Percentiles rank a stretch among this genome's conserved stretches.
These are phyloP conservation scores for Drosophila pegasa DNA, from an alignment of 2,888 invertebrate genomes.

Conservation along the genomic window DNA sequence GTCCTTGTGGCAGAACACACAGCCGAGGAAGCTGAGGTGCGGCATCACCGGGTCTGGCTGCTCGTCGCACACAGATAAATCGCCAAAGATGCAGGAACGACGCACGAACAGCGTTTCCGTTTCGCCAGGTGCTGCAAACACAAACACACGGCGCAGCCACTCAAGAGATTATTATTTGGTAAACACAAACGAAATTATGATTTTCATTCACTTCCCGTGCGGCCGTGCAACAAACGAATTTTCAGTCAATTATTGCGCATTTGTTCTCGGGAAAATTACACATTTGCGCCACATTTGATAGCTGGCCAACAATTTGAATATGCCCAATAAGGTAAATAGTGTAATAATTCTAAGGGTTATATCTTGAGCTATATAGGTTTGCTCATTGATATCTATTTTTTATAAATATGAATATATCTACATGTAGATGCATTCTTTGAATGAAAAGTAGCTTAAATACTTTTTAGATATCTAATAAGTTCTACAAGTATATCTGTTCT, in stretches of 20 bases:
- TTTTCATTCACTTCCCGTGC: not conserved
- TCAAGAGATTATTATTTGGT: not conserved
- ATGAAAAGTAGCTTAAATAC: too few species aligned
- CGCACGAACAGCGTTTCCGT: conserved; percentile 64
- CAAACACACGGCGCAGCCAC: not conserved
- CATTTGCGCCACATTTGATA: not conserved
- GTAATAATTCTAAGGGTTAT: too few species aligned
- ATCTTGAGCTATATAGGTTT: too few species aligned
- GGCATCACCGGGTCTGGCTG: conserved; percentile 71
- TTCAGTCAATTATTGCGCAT: not conserved
- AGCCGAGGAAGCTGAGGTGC: conserved; percentile 54
- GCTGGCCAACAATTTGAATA: not conserved
- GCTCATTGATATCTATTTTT: too few species aligned
- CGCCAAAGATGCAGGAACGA: conserved; percentile 72
- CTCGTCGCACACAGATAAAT: conserved; percentile 62
- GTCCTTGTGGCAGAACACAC: conserved; percentile 66
- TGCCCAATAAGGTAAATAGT: too few species aligned
- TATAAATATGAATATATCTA: too few species aligned
- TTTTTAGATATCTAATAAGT: too few species aligned
- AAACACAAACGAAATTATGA: conserved; percentile 4
- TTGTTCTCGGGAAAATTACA: not conserved
- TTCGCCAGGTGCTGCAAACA: conserved; percentile 47
- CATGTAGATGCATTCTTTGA: too few species aligned
- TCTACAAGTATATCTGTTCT: too few species aligned
- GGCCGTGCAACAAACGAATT: not conserved